Evolutionary conservation across 2,797 vertebrate genomes (phyloP), one percentile per base, ranked within the genome.

Genomic region (Pipistrellus pygmaeus): DNA sequence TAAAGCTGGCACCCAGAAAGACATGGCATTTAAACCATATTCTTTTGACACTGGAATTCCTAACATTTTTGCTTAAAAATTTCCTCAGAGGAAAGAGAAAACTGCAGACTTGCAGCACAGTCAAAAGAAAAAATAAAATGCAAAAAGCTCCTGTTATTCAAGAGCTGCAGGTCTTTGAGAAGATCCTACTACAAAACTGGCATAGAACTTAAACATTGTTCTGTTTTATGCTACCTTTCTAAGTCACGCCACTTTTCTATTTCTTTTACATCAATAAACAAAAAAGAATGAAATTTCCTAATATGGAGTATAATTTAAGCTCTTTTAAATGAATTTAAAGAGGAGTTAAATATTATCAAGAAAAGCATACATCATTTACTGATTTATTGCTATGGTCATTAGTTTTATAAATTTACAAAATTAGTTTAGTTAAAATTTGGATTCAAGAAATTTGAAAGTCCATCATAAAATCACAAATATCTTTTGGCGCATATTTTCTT

Each of bases 121-220:
- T 89, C 90, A 97, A 97, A 97, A 92, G 96, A 98, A 97, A 87
- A 97, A 95, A 96, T 78, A 96, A 97, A 97, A 98, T 90, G 80
- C 51, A 96, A 97, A 97, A 97, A 90, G 82, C 51, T 97, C 90
- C 90, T 97, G 75, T 94, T 97, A 97, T 96, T 93, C 73, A 96
- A 94, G 80, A 95, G 73, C 5, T 38, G 78, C 68, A 51, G 69
- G 27, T 91, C 94, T 96, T 69, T 30, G 18, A 96, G 92, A 98
- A 93, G 48, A 98, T 95, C 85, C 88, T 44, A 95, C 81, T 66
- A 96, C 84, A 97, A 96, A 95, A 93, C 57, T 96, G 92, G 73
- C 14, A 9, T 30, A 88, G 75, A 62, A 93, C 44, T 82, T 86
- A 85, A 93, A 97, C 96, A 96, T 55, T 93, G 30, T 93, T 96